Evolutionary conservation across 1,140 invertebrate species (phyloP).

Genomic region (Babylonia areolata): DNA sequence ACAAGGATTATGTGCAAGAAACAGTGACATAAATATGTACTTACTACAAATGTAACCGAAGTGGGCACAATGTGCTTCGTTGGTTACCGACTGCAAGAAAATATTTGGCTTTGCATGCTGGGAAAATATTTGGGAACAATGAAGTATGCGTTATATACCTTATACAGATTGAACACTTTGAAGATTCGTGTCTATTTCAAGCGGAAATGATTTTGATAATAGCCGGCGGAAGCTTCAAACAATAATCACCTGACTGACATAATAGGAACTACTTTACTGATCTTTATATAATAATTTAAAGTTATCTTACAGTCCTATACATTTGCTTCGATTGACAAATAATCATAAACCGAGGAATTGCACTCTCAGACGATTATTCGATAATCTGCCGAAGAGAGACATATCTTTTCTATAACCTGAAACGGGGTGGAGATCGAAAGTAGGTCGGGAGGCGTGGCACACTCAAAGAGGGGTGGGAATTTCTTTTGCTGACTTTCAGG

Average conservation of each 20-base stretch:
- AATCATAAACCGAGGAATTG: background rate
- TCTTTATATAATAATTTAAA: background rate
- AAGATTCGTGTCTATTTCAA: background rate
- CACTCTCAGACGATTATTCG: background rate
- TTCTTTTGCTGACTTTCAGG: background rate
- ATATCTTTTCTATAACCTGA: background rate
- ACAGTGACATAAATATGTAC: no score
- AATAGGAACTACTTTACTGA: background rate
- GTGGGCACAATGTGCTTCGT: background rate
- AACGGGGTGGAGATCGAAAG: slow-evolving; percentile 27
- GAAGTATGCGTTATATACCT: background rate
- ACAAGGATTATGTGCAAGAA: no score
- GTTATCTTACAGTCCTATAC: background rate
- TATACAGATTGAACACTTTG: background rate
- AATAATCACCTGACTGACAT: slow-evolving; percentile 4
- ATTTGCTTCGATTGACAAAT: background rate
- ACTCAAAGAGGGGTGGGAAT: background rate
- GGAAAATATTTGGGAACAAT: background rate
- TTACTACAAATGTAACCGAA: background rate
- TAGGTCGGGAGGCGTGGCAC: slow-evolving; percentile 27
- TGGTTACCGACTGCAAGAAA: slow-evolving; percentile 26
- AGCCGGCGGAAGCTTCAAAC: slow-evolving; percentile 5
- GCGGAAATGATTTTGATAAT: background rate
- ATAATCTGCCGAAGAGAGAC: background rate
- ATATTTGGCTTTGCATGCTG: slow-evolving; percentile 23